phyloP scores from a whole-genome alignment of 2,113 vertebrate species.

The Rafetus swinhoei region DNA sequence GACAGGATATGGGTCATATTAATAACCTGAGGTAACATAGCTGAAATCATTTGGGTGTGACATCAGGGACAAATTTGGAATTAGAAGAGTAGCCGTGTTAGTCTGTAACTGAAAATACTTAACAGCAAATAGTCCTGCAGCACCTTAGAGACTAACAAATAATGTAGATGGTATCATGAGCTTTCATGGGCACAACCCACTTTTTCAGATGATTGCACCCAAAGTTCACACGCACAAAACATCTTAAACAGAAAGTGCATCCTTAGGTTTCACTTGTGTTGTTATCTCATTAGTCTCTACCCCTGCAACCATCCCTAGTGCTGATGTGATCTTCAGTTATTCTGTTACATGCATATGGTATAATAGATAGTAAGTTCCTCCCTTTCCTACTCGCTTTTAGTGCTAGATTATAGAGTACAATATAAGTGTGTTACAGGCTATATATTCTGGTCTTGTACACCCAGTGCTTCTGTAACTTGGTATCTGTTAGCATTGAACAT shows the following conservation, averaged over 20 bases:
- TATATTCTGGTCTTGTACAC: background rate
- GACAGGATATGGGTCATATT: background rate
- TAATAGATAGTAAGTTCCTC: background rate
- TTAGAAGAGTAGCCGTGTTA: no score
- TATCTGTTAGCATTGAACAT: background rate
- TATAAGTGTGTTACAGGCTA: background rate
- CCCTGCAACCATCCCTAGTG: background rate
- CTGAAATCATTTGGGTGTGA: background rate
- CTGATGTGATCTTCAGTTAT: background rate
- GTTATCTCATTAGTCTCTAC: background rate
- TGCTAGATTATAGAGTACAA: background rate
- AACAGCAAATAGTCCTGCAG: no score
- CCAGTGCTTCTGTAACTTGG: background rate
- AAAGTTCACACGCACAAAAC: background rate
- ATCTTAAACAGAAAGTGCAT: background rate
- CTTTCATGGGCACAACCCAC: no score
- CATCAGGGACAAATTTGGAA: background rate
- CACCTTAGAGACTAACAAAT: no score
- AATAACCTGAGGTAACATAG: background rate
- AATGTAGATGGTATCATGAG: no score
- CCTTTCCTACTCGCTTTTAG: background rate
- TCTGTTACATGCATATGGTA: background rate
- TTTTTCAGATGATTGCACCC: background rate
- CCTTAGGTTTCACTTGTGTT: background rate
- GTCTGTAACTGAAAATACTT: no score